Percentiles rank a stretch among this genome's conserved stretches.
Conservation (phyloP, 1,140 invertebrate species). For the Polypedilum vanderplanki region DNA sequence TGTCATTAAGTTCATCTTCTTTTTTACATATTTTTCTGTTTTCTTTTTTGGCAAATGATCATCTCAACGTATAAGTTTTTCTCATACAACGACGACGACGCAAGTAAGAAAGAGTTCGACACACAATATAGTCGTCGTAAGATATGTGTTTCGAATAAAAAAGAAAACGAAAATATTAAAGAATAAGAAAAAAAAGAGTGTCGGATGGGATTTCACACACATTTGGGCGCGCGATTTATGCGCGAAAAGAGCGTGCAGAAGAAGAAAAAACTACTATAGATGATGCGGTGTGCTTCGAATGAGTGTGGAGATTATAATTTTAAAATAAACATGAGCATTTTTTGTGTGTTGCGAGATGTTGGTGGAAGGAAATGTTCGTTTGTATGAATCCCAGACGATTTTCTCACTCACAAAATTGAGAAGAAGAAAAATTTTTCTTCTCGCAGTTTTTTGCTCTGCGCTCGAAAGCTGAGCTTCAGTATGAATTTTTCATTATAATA, state of each 20-base stretch:
- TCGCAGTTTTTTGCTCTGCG: neutral
- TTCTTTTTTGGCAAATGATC: neutral
- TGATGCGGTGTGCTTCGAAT: neutral
- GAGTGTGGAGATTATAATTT: constrained; percentile 23
- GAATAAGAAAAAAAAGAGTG: neutral
- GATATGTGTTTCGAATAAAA: too few species aligned
- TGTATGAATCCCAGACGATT: constrained; percentile 22
- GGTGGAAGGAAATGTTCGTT: neutral
- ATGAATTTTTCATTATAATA: constrained; percentile 28
- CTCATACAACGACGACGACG: neutral
- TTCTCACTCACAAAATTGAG: constrained; percentile 2
- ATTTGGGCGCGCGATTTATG: constrained; percentile 24
- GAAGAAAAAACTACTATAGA: constrained; percentile 5
- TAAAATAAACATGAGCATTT: constrained; percentile 23
- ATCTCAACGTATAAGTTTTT: constrained; percentile 12
- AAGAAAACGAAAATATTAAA: neutral
- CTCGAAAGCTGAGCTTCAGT: constrained; percentile 18
- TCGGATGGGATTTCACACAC: neutral
- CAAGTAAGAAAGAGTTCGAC: too few species aligned
- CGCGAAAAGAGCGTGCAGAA: neutral
- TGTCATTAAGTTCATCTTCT: neutral
- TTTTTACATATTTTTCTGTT: neutral
- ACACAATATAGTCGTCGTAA: too few species aligned
- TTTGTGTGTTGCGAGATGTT: neutral
- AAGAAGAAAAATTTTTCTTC: neutral